Conservation (phyloP, 1,140 invertebrate species). For the Solen grandis region DNA sequence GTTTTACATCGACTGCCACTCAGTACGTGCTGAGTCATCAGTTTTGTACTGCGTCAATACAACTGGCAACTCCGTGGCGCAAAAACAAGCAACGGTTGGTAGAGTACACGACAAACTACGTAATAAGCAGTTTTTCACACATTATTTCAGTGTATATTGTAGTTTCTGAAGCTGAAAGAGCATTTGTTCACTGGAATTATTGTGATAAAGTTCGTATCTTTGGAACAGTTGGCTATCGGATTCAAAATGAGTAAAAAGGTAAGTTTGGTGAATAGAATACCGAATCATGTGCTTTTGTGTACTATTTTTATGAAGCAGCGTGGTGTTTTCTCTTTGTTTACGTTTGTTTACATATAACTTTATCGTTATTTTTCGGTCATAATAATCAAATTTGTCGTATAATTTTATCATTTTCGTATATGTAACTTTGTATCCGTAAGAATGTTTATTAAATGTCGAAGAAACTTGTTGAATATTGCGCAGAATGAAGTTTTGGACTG, state of each 20-base stretch:
- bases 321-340: neutral
- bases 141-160: neutral
- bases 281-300: neutral
- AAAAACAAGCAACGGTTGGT: neutral
- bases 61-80: neutral
- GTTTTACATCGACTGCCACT: neutral
- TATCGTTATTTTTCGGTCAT: neutral
- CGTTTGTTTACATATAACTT: neutral
- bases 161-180: neutral
- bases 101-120: neutral
- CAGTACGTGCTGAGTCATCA: neutral
- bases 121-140: neutral
- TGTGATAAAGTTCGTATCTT: neutral
- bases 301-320: neutral
- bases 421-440: neutral
- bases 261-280: neutral
- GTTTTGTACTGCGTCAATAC: neutral
- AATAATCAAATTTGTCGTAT: neutral
- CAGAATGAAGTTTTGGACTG: neutral
- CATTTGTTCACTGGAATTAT: neutral
- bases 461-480: neutral
- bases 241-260: neutral
- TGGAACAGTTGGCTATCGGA: neutral
- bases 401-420: neutral
- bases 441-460: neutral